Evolutionary conservation across 2,797 vertebrate species (phyloP).

Genomic region (Myiotriccus ornatus): DNA sequence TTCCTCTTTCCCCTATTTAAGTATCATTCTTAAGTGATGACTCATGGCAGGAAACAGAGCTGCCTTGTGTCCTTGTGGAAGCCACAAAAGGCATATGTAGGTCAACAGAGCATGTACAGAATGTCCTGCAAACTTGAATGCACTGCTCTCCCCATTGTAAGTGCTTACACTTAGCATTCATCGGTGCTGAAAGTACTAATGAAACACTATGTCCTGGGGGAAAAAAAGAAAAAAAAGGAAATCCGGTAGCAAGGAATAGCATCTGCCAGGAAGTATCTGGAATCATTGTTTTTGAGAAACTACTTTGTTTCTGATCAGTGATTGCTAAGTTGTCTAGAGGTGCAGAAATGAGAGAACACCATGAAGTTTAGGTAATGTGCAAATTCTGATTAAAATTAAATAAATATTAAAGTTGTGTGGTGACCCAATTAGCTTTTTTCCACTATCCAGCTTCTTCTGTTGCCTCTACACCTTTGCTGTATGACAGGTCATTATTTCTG

Average conservation of each 20-base stretch:
- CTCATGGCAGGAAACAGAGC: conserved; percentile 32
- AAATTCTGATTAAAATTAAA: background rate
- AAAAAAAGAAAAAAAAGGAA: background rate
- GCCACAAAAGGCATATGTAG: background rate
- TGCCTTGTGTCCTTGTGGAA: background rate
- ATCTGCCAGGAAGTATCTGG: background rate
- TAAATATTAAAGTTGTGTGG: background rate
- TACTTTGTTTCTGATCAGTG: background rate
- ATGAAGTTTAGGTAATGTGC: background rate
- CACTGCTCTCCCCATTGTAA: background rate
- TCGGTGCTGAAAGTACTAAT: background rate
- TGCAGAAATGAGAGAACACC: background rate
- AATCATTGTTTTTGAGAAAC: background rate
- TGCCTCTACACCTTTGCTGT: background rate
- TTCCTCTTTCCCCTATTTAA: background rate
- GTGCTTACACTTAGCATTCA: background rate
- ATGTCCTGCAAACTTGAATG: conserved; percentile 7
- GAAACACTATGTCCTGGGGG: background rate
- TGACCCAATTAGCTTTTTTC: background rate
- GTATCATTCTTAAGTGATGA: conserved; percentile 24
- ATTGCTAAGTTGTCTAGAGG: background rate
- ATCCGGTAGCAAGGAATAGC: background rate
- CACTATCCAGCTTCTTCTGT: background rate
- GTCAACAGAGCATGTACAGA: background rate
- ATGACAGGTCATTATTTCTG: background rate